Base-by-base conservation (phyloP, 2,888 invertebrate genomes). In the Habroteleia sp. region DNA sequence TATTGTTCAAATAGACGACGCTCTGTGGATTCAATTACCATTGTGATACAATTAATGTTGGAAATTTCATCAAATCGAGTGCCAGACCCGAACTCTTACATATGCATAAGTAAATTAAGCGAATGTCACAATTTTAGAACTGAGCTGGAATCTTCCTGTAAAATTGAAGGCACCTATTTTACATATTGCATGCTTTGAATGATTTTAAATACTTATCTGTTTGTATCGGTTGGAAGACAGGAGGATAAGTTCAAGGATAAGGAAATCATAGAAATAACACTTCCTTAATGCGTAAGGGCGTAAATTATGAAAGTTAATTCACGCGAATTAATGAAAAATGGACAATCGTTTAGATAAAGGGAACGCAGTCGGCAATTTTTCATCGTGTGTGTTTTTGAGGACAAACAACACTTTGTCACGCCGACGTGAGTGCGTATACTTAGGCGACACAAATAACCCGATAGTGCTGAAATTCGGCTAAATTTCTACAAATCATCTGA, bases 31-130 rank as follows among this genome's bases (percentile, higher is more conserved):
- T 88, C 87, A 88, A 88, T 88, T 88, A 88, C 88, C 88, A 88
- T 88, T 88, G 88, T 87, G 88, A 87, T 88, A 88, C 88, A 88
- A 88, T 88, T 88, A 88, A 87, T 88, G 88, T 88, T 88, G 87
- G 88, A 85, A 88, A 87, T 88, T 88, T 88, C 88, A 87, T 88
- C 88, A 87, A 88, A 87, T 87, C 87, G 86, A 85, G 85, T 84
- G 84, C 82, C 82, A 83, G 84, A 81, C 82, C 80, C 84, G 82
- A 74, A 83, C 84, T 86, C 84, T 87, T 87, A 86, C 87, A 87
- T 87, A 88, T 87, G 87, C 87, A 87, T 87, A 87, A 86, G 84
- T 82, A 86, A 85, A 86, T 87, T 85, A 85, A 86, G 85, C 85
- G 82, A 71, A 74, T 82, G 82, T 82, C 77, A 80, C 82, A 78